Evolutionary conservation across 2,888 invertebrate species (phyloP), one percentile per base, ranked within the genome.

Genomic region (Hirtodrosophila trivittata): DNA sequence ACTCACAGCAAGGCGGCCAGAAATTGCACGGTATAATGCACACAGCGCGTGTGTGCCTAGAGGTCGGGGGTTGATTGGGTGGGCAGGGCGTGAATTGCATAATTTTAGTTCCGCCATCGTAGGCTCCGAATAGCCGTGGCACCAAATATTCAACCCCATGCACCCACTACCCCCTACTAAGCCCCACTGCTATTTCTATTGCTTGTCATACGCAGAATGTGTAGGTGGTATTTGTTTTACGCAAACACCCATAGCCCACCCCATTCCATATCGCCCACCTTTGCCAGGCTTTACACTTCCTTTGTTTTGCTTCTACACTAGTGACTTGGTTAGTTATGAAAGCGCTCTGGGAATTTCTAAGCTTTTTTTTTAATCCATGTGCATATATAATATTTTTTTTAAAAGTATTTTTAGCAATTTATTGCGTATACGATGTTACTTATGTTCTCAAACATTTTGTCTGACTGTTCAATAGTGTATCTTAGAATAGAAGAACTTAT

Each of bases 21-120:
- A 74, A 83, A 83, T 80, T 80, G 80, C 80, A 78, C 63, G 83
- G 76, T 80, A 83, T 80, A 78, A 80, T 78, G 83, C 80, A 78
- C 66, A 71, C 69, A 57, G 10, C 47, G 46, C 35, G 30, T 18
- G 28, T 9, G 28, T 10, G 38, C 16, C 26, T 6, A 39, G 1
- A 13, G 8, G 16, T 10, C 8, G 13, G 13, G 33, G 12, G 16
- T 3, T 10, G 49, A 47, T 7, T 32, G 18, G 26, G 21, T 35
- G 38, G 25, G 43, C 47, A 49, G 55, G 76, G 75, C 75, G 80
- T 77, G 83, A 83, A 52, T 81, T 81, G 88, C 88, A 87, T 88
- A 87, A 86, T 87, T 88, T 87, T 75, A 75, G 87, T 82, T 77
- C 80, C 72, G 63, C 64, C 69, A 56, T 56, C 62, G 62, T 75